A percentile compares a stretch with the other conserved stretches of the same genome.
phyloP scores from a whole-genome alignment of 2,888 invertebrate genomes.

The Petrolisthes cinctipes region DNA sequence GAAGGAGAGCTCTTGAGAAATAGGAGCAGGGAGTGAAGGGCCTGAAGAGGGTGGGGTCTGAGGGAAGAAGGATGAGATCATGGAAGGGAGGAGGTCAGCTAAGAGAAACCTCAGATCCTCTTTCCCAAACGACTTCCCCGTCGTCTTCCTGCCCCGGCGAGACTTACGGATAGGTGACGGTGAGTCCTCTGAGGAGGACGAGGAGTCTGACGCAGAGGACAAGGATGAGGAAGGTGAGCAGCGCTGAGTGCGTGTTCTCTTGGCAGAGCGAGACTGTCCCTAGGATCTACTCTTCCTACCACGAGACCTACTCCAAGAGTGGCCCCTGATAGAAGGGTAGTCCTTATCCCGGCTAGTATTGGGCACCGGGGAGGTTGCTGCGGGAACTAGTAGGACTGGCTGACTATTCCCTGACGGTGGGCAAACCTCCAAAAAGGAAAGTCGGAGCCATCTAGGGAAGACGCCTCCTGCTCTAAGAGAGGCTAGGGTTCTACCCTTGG shows the following conservation, averaged over 20 bases:
- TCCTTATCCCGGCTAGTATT: background rate
- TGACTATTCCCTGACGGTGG: too few relatives aligned
- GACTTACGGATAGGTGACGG: too few relatives aligned
- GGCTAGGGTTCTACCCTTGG: background rate
- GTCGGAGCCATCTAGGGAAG: too few relatives aligned
- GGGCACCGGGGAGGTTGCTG: background rate
- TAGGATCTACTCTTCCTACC: background rate
- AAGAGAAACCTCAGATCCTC: background rate
- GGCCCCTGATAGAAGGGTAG: too few relatives aligned
- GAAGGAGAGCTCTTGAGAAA: background rate
- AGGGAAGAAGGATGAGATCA: background rate
- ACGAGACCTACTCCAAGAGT: background rate
- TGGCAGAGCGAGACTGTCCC: background rate
- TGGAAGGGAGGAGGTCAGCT: background rate
- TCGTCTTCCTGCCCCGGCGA: background rate
- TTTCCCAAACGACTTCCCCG: background rate
- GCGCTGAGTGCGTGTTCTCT: background rate
- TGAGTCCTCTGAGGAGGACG: too few relatives aligned
- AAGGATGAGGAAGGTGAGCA: background rate
- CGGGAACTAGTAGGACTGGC: background rate
- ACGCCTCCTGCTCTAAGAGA: background rate
- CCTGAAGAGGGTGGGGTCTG: background rate
- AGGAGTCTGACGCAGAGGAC: background rate
- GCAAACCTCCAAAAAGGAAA: too few relatives aligned
- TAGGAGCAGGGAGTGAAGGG: background rate